Base-by-base conservation (phyloP, 2,797 vertebrate species). In the Thamnophis elegans region DNA sequence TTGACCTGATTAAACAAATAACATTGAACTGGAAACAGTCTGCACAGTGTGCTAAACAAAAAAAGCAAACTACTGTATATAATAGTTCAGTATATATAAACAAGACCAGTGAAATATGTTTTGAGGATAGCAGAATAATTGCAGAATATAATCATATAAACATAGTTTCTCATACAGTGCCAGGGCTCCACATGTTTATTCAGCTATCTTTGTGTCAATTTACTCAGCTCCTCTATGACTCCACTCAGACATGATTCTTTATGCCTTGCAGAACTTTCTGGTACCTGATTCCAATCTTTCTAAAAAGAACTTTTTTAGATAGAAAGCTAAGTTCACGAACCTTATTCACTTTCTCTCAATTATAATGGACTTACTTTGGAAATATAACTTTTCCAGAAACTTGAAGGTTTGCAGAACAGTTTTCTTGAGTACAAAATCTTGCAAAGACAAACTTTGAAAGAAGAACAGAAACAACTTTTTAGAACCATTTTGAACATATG, bases 361-460 rank as follows among this genome's bases (percentile, higher is more conserved):
- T 60, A 28, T 1, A 26, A 47, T 65, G 28, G 65, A 98, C 99
- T 98, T 98, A 99, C 99, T 98, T 97, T 58, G 98, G 98, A 96
- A 99, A 98, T 93, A 96, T 97, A 78, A 99, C 96, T 94, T 97
- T 97, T 93, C 98, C 98, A 93, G 98, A 98, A 94, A 99, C 96
- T 94, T 98, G 98, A 95, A 99, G 97, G 97, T 99, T 98, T 85
- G 98, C 98, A 0, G 99, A 99, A 95, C 99, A 99, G 96, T 99
- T 98, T 95, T 97, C 97, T 95, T 98, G 97, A 85, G 96, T 97
- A 95, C 99, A 99, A 96, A 98, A 97, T 62, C 99, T 98, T 95
- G 98, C 98, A 96, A 99, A 99, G 90, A 95, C 92, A 82, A 99
- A 99, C 99, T 99, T 96, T 87, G 90, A 96, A 97, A 94, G 92